A percentile compares a stretch with the other conserved stretches of the same genome.
Evolutionary conservation across 1,140 invertebrate species (phyloP).

Genomic region (Cataglyphis hispanica): DNA sequence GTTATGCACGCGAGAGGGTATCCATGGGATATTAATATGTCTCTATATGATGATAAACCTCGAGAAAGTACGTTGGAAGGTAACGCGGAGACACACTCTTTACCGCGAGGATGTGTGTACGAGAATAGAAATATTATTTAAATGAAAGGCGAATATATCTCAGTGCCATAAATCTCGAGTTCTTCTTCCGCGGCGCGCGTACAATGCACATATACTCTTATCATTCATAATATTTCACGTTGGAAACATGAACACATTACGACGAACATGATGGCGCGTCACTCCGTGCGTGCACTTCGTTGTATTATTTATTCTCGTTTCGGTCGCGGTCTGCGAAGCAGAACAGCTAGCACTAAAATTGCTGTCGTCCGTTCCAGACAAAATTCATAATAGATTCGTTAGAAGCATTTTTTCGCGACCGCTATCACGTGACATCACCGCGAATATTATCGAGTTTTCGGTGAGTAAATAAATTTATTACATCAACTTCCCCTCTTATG

Average conservation of each 20-base stretch:
- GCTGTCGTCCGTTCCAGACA: background rate
- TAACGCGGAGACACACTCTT: background rate
- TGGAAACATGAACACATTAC: constrained; percentile 60
- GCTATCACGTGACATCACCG: background rate
- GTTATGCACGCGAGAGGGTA: background rate
- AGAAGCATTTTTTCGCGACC: constrained; percentile 4
- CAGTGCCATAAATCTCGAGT: constrained; percentile 51
- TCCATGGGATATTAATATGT: background rate
- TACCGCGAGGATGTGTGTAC: too few relatives aligned
- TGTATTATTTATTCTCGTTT: constrained; percentile 61
- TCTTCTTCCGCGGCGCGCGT: constrained; percentile 50
- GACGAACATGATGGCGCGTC: constrained; percentile 56
- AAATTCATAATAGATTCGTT: constrained; percentile 20
- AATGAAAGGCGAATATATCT: constrained; percentile 54
- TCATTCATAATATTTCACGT: constrained; percentile 63
- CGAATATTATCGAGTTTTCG: constrained; percentile 33
- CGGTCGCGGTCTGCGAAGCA: background rate
- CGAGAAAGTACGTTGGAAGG: background rate
- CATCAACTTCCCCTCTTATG: background rate
- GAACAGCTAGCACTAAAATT: constrained; percentile 18
- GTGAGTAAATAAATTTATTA: constrained; percentile 33
- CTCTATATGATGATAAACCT: background rate
- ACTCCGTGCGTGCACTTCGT: constrained; percentile 34
- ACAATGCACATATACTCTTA: constrained; percentile 38
- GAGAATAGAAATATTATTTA: constrained; percentile 60